Percentiles rank a stretch among this genome's conserved stretches.
phyloP scores from a whole-genome alignment of 2,888 invertebrate genomes.

The Cantharis nigra region DNA sequence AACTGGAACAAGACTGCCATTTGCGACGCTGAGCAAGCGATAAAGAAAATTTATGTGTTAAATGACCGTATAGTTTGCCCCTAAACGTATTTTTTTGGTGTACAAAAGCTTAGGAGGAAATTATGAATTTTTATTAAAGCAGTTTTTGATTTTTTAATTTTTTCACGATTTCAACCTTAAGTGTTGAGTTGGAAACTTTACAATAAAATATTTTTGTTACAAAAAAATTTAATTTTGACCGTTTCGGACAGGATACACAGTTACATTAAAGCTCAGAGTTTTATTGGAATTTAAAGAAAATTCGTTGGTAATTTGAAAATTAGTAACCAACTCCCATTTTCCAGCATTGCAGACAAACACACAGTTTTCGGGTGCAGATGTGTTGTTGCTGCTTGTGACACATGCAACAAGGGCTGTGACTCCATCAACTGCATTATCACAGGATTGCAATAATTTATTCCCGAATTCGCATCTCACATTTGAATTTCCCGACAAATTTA shows the following conservation, averaged over 20 bases:
- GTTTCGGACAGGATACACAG: not conserved
- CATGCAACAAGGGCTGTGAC: conserved; percentile 39
- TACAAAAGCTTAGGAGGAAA: not conserved
- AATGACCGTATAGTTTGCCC: conserved; percentile 3
- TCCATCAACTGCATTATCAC: conserved; percentile 33
- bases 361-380: not conserved
- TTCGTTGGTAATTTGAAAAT: not conserved
- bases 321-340: conserved; percentile 3
- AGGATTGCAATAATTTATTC: conserved; percentile 1
- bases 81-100: not conserved
- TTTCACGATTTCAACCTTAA: no score
- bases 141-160: not conserved
- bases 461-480: conserved; percentile 1
- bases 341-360: conserved; percentile 10
- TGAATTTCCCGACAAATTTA: not conserved
- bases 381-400: conserved; percentile 38
- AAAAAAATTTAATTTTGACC: no score
- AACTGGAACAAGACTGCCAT: conserved; percentile 1
- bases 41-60: conserved; percentile 11
- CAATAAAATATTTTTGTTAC: no score
- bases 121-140: not conserved
- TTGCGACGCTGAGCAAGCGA: conserved; percentile 5
- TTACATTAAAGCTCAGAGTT: not conserved
- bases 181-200: no score
- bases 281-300: not conserved